Evolutionary conservation across 2,113 vertebrate species (phyloP), one percentile per base, ranked within the genome.

Genomic region (Synchiropus splendidus): DNA sequence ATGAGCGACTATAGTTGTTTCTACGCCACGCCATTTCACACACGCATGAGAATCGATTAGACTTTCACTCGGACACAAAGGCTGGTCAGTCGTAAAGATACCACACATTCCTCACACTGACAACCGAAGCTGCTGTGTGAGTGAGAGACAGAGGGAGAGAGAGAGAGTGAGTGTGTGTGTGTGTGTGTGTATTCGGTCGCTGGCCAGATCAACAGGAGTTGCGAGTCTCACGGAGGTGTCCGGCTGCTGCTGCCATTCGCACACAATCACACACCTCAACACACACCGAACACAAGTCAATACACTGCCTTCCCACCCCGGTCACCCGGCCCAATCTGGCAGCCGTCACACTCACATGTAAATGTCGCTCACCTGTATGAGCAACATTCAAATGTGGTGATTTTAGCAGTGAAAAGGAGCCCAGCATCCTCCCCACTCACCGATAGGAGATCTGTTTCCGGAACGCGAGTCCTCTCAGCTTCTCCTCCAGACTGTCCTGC

Each of bases 361-460:
- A 5, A 36, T 41, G 51, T 15, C 16, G 21, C 15, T n/a, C 12
- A n/a, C 9, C 12, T 9, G 27, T 16, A 13, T 3, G 5, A 10
- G 12, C 15, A 38, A 9, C 14, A 16, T 36, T 14, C 2, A 36
- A n/a, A 36, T 14, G 35, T 15, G 6, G 6, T 13, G 13, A 15
- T 36, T n/a, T 36, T 4, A 13, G 15, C 35, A 36, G 3, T 36
- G 16, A 36, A 9, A 14, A 14, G 35, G 46, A 58, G 31, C 50
- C 41, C 36, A 41, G 27, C 45, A 45, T 34, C 35, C 31, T n/a
- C 18, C 30, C 15, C 15, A 74, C 76, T 79, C 70, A 81, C 79
- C 79, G 70, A 57, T 81, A 81, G 40, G 79, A 81, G 42, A 74
- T 81, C 67, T 81, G 79, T 6, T 81, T 81, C 60, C 76, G 61